Evolutionary conservation across 2,113 vertebrate species (phyloP).

Genomic region (Sinocyclocheilus rhinocerous): DNA sequence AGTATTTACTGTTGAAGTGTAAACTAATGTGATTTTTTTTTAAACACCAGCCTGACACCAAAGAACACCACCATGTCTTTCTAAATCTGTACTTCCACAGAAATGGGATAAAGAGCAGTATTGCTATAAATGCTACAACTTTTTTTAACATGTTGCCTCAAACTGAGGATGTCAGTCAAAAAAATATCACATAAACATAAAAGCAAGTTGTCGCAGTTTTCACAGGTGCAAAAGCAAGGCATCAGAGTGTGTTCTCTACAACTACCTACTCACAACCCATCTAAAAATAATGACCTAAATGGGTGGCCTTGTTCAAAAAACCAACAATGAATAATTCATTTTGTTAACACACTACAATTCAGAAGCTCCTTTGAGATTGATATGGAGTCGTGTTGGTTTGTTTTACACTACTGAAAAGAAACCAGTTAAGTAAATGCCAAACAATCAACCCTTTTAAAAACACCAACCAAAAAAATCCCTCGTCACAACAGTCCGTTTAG

Average conservation of each 20-base stretch:
- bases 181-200: constrained; percentile 22
- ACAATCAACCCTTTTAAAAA: constrained; percentile 58
- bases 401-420: constrained; percentile 53
- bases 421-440: constrained; percentile 54
- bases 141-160: constrained; percentile 34
- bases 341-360: constrained; percentile 56
- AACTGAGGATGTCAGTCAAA: constrained; percentile 8
- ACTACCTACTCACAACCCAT: constrained; percentile 33
- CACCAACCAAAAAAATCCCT: constrained; percentile 17
- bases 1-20: constrained; percentile 29
- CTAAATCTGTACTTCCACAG: constrained; percentile 43
- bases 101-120: constrained; percentile 31
- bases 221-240: constrained; percentile 48
- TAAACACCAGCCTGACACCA: constrained; percentile 14
- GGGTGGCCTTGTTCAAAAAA: constrained; percentile 52
- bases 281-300: constrained; percentile 50
- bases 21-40: constrained; percentile 36
- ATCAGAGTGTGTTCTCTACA: constrained; percentile 28
- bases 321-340: constrained; percentile 52
- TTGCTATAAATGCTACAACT: constrained; percentile 50
- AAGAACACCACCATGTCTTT: constrained; percentile 38
- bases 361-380: constrained; percentile 50
- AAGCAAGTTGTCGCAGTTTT: constrained; percentile 41
- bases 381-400: constrained; percentile 51
- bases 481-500: constrained; percentile 23